Conservation (phyloP, 2,797 vertebrate species). For the Percopsis omiscomaycus region DNA sequence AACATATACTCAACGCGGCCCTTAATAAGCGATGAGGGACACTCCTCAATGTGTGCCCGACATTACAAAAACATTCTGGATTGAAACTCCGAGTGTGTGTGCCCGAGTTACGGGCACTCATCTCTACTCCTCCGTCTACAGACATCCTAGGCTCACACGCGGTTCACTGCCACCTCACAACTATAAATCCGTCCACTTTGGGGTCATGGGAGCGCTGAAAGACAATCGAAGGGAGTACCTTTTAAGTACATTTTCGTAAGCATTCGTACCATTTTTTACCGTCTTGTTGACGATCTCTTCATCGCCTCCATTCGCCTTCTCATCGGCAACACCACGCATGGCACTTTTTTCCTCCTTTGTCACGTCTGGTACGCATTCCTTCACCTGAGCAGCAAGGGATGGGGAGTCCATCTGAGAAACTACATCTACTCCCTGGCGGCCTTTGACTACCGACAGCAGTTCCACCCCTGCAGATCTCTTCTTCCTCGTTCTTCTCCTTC, state of each 20-base stretch:
- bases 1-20: neutral
- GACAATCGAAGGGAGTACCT: too few species aligned
- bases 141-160: too few species aligned
- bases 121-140: too few species aligned
- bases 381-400: slow-evolving; percentile 26
- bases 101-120: too few species aligned
- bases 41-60: too few species aligned
- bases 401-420: slow-evolving; percentile 31
- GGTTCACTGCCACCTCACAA: too few species aligned
- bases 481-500: neutral
- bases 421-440: slow-evolving; percentile 9
- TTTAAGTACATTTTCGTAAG: slow-evolving; percentile 1
- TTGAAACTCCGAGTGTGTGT: too few species aligned
- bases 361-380: slow-evolving; percentile 26
- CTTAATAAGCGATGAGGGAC: too few species aligned
- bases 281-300: neutral
- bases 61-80: too few species aligned
- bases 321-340: neutral
- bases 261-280: neutral
- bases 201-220: too few species aligned
- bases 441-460: too few species aligned
- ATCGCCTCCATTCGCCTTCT: neutral
- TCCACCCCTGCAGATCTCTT: slow-evolving; percentile 4
- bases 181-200: too few species aligned
- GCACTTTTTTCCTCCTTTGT: slow-evolving; percentile 9